A percentile compares a stretch with the other conserved stretches of the same genome.
Conservation (phyloP, 1,140 invertebrate genomes). For the Drosophila albomicans region DNA sequence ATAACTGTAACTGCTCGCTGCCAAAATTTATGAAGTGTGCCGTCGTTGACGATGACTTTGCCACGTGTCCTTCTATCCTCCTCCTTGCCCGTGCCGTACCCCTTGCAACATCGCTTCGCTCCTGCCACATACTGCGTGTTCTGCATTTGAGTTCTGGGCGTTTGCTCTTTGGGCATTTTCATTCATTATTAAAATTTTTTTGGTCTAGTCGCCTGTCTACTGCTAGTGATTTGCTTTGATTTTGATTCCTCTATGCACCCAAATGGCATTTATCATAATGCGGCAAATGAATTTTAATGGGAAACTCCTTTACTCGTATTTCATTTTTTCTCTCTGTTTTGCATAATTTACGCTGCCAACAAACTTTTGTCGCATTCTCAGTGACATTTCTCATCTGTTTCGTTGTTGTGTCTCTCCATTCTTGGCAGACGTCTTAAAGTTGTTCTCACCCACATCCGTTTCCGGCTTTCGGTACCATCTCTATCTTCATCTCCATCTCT, state of each 20-base stretch:
- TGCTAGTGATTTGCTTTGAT: slow-evolving; percentile 80
- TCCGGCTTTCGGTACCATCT: slow-evolving; percentile 38
- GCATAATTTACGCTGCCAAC: slow-evolving; percentile 70
- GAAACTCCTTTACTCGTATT: slow-evolving; percentile 13
- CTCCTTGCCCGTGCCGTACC: background rate
- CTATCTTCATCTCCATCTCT: background rate
- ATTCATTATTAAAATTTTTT: slow-evolving; percentile 63
- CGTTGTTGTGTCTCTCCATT: slow-evolving; percentile 32
- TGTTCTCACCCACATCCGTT: slow-evolving; percentile 74
- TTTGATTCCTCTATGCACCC: slow-evolving; percentile 42
- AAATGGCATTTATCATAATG: slow-evolving; percentile 69
- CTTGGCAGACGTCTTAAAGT: slow-evolving; percentile 66
- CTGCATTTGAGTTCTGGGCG: slow-evolving; percentile 78
- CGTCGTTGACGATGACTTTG: slow-evolving; percentile 67
- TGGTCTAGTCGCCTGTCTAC: slow-evolving; percentile 27
- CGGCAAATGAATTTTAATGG: slow-evolving; percentile 82
- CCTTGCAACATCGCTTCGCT: background rate
- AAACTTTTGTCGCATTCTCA: slow-evolving; percentile 63
- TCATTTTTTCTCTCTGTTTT: slow-evolving; percentile 41
- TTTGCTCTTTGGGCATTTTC: slow-evolving; percentile 55
- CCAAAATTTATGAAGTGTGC: slow-evolving; percentile 84
- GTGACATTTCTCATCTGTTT: slow-evolving; percentile 25
- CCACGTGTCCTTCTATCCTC: slow-evolving; percentile 41
- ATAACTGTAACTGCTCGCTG: slow-evolving; percentile 81
- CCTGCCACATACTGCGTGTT: background rate